Evolutionary conservation across 2,113 vertebrate genomes (phyloP).

Genomic region (Orcinus orca): DNA sequence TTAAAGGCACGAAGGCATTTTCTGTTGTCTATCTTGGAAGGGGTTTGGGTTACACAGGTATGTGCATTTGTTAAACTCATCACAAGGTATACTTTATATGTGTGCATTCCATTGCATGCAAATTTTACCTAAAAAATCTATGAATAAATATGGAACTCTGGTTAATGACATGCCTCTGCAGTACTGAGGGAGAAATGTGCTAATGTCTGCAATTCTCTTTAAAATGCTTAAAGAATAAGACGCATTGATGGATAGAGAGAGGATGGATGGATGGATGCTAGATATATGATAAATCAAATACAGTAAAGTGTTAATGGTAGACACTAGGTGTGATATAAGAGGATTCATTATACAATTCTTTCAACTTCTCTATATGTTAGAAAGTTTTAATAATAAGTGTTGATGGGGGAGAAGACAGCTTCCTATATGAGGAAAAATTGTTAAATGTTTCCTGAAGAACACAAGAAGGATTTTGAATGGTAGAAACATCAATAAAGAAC

Average conservation of each 20-base stretch:
- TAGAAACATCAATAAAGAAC: background rate
- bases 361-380: background rate
- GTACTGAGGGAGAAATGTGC: background rate
- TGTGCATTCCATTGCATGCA: background rate
- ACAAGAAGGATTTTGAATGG: background rate
- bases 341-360: background rate
- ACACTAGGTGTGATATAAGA: background rate
- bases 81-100: background rate
- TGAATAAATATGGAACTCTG: slow-evolving; percentile 13
- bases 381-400: background rate
- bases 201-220: background rate
- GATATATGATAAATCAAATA: background rate
- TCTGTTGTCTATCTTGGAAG: background rate
- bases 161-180: background rate
- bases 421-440: background rate
- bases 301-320: background rate
- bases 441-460: background rate
- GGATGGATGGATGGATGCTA: background rate
- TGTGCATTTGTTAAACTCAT: background rate
- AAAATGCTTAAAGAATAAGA: slow-evolving; percentile 9
- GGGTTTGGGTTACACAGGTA: background rate
- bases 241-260: background rate
- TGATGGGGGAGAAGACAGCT: background rate
- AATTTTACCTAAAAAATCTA: background rate
- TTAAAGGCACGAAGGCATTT: background rate